phyloP scores from a whole-genome alignment of 2,113 vertebrate genomes.

The Microcebus lehilahytsara region DNA sequence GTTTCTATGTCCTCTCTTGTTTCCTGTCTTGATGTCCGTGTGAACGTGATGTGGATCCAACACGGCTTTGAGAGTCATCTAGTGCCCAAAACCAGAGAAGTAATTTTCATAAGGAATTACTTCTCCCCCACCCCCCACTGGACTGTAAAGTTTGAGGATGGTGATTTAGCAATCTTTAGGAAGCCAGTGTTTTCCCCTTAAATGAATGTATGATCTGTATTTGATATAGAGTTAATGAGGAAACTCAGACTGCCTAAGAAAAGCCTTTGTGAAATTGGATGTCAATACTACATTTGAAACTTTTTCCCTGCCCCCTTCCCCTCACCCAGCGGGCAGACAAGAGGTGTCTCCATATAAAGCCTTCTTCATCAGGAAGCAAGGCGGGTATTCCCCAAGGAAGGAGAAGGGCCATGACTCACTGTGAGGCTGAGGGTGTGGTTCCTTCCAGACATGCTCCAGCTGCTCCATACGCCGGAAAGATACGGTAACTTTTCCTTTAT shows the following conservation, averaged over 20 bases:
- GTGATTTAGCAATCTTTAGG: background rate
- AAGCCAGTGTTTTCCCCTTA: conserved; percentile 5
- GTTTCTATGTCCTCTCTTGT: background rate
- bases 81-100: background rate
- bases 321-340: background rate
- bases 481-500: conserved; percentile 31
- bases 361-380: conserved; percentile 49
- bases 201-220: background rate
- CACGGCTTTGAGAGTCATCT: background rate
- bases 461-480: conserved; percentile 21
- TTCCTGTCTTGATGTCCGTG: background rate
- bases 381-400: conserved; percentile 41
- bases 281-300: background rate
- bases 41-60: background rate
- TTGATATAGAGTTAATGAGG: background rate
- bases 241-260: background rate
- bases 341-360: conserved; percentile 25
- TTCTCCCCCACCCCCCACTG: too few species aligned
- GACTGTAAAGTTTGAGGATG: background rate
- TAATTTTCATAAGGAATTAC: background rate
- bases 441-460: conserved; percentile 44
- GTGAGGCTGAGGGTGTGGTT: conserved; percentile 55
- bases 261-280: background rate
- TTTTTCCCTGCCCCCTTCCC: background rate
- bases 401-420: conserved; percentile 47